These are phyloP conservation scores for Smittia sp. DNA, from an alignment of 2,888 invertebrate species.

Conservation along the genomic window DNA sequence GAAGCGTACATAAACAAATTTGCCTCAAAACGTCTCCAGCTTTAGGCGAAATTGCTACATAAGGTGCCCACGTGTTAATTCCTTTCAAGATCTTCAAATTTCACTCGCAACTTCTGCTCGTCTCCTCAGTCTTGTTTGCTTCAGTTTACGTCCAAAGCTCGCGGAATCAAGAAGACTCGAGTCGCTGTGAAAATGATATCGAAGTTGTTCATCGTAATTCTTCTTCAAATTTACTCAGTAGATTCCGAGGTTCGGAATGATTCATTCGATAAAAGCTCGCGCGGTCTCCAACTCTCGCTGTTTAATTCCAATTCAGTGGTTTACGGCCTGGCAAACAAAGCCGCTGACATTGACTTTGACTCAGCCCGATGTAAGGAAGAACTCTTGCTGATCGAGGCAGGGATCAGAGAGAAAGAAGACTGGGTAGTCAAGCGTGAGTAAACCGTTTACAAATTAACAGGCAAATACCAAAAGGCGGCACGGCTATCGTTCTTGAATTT, in stretches of 20 bases:
- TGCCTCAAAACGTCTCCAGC: too few species aligned
- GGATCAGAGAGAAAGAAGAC: background rate
- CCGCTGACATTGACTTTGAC: background rate
- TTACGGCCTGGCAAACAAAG: background rate
- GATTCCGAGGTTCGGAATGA: background rate
- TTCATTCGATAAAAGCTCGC: background rate
- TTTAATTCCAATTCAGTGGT: background rate
- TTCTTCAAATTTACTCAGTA: slow-evolving; percentile 1
- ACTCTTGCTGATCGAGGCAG: background rate
- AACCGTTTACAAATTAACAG: background rate
- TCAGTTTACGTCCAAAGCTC: too few species aligned
- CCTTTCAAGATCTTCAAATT: too few species aligned
- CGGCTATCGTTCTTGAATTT: background rate
- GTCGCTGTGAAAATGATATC: background rate
- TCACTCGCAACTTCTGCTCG: too few species aligned
- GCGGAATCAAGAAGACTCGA: too few species aligned
- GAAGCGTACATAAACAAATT: too few species aligned
- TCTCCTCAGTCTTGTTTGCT: too few species aligned
- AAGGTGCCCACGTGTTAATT: too few species aligned
- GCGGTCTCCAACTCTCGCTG: too few species aligned
- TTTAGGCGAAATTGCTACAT: too few species aligned
- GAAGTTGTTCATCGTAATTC: background rate
- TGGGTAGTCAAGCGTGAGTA: slow-evolving; percentile 26
- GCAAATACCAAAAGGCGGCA: background rate
- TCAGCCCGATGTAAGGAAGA: background rate